phyloP scores from a whole-genome alignment of 2,113 vertebrate genomes.

The Clupea harengus region DNA sequence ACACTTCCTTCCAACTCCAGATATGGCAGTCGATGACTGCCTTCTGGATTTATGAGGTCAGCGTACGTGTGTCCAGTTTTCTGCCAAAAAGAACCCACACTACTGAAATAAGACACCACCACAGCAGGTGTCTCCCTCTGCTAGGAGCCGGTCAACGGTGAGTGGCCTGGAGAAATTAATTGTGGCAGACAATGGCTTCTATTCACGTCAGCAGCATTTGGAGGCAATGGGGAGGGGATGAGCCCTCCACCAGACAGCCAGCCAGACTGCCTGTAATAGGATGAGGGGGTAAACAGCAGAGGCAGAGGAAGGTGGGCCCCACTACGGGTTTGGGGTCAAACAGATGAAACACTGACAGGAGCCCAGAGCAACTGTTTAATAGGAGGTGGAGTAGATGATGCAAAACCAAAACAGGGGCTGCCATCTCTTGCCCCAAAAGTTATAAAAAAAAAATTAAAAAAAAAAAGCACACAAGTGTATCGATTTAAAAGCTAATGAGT shows the following conservation, averaged over 20 bases:
- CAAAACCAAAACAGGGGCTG: too few species aligned
- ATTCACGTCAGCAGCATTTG: constrained; percentile 42
- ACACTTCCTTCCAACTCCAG: not conserved
- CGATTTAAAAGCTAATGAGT: not conserved
- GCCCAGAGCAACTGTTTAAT: too few species aligned
- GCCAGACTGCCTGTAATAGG: not conserved
- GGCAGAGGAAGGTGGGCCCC: not conserved
- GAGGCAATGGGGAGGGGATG: not conserved
- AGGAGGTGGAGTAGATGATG: too few species aligned
- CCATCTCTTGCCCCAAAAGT: too few species aligned
- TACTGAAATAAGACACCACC: not conserved
- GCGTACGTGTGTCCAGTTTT: not conserved
- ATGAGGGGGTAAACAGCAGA: not conserved
- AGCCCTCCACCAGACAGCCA: not conserved
- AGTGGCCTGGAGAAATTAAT: constrained; percentile 54
- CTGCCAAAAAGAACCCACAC: not conserved
- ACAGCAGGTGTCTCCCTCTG: not conserved
- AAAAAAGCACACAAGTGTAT: not conserved
- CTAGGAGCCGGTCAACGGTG: not conserved
- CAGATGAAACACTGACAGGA: not conserved
- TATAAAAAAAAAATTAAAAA: too few species aligned
- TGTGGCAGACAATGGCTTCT: constrained; percentile 52
- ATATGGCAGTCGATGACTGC: not conserved
- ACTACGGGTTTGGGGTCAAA: not conserved
- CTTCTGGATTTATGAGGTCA: not conserved